These are phyloP conservation scores for Cheilosia variabilis DNA, from an alignment of 2,888 invertebrate species.

Conservation along the genomic window DNA sequence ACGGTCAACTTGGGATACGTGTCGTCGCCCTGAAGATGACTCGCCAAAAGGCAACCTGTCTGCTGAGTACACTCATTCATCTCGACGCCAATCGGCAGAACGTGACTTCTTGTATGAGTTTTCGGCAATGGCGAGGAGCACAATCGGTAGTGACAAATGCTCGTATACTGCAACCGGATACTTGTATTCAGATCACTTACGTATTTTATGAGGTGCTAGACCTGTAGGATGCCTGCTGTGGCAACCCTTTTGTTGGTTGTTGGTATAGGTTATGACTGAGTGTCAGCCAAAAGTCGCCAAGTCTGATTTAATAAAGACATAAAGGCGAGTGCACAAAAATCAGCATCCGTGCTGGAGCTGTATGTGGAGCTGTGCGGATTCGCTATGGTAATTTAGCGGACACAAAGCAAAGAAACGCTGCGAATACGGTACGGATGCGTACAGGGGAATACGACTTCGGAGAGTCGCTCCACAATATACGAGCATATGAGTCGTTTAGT, in stretches of 20 bases:
- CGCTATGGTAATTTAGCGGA: conserved; percentile 71
- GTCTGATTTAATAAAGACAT: conserved; percentile 73
- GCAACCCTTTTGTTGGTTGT: conserved; percentile 65
- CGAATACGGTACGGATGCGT: conserved; percentile 64
- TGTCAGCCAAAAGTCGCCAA: conserved; percentile 58
- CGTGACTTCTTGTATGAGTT: conserved; percentile 68
- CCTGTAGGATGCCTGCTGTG: conserved; percentile 56
- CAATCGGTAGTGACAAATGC: conserved; percentile 69
- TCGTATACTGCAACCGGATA: conserved; percentile 68
- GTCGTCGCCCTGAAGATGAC: conserved; percentile 69
- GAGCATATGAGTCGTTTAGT: conserved; percentile 55
- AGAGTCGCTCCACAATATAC: conserved; percentile 31
- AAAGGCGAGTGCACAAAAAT: conserved; percentile 43
- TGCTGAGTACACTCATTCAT: conserved; percentile 57
- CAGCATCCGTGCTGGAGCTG: conserved; percentile 42
- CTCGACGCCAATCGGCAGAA: conserved; percentile 53
- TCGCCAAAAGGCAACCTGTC: conserved; percentile 65
- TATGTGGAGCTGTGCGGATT: conserved; percentile 47
- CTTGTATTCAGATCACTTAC: conserved; percentile 71
- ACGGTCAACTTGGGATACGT: conserved; percentile 57
- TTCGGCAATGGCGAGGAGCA: conserved; percentile 49
- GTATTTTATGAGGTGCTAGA: conserved; percentile 57
- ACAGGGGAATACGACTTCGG: conserved; percentile 30
- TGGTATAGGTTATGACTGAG: conserved; percentile 69
- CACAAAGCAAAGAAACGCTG: conserved; percentile 32